Evolutionary conservation across 2,113 vertebrate genomes (phyloP), one percentile per base, ranked within the genome.

Genomic region (Ondatra zibethicus): DNA sequence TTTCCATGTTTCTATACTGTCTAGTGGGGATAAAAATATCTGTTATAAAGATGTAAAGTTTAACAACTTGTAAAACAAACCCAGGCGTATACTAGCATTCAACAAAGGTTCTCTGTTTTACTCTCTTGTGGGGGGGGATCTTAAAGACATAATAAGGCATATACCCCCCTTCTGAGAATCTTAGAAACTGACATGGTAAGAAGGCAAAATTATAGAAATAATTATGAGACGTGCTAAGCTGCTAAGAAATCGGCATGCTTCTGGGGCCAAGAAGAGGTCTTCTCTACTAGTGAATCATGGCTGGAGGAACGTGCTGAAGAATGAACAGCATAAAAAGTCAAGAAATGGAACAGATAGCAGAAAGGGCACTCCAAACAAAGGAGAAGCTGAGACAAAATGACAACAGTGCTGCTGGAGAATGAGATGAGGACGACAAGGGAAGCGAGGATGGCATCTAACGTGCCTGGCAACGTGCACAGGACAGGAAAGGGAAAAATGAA

Each of bases 31-130:
- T 55, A 89, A 94, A 92, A 93, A 52, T 45, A 63, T 31, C 52
- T 58, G n/a, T 70, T 90, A 80, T 55, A 65, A 86, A 95, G 70
- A 77, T 77, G 8, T 23, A 86, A 92, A 42, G 17, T 92, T 68
- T 68, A 94, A 75, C 27, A 92, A 89, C n/a, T 88, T 77, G 45
- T 47, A 94, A 89, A 92, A 93, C n/a, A 95, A 14, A 78, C 4
- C 11, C 6, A 80, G 66, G 72, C 5, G 27, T 27, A 78, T 39
- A 17, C 81, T 61, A 76, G 52, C 68, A 63, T 1, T 86, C 36
- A 84, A 77, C n/a, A 92, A 86, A 50, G 29, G 31, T 94, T 63
- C 19, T 93, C 45, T 29, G 31, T 36, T 89, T 66, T 66, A 75
- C 29, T 39, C 1, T 47, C 77, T 9, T n/a, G 6, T 25, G 7